These are phyloP conservation scores for Aphelenchoides besseyi DNA, from an alignment of 1,140 invertebrate genomes.

Conservation along the genomic window DNA sequence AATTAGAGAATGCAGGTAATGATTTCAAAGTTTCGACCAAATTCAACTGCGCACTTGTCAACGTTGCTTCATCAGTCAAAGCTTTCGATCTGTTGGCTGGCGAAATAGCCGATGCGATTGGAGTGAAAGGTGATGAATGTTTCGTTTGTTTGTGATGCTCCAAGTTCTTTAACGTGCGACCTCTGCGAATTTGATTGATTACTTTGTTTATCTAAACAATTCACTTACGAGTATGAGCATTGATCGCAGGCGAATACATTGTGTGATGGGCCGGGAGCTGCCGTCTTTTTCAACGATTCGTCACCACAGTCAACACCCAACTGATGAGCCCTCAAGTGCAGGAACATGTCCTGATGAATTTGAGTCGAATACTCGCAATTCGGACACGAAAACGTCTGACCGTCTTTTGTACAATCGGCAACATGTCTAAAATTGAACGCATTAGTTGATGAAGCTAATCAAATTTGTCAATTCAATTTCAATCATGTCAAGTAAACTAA, in stretches of 20 bases:
- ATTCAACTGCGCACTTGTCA: not conserved
- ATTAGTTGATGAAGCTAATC: too few relatives aligned
- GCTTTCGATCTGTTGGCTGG: too few relatives aligned
- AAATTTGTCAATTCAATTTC: not conserved
- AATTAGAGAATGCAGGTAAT: not conserved
- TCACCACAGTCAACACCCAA: slow-evolving; percentile 12
- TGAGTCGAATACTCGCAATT: slow-evolving; percentile 16
- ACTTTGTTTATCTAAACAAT: not conserved
- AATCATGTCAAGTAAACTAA: not conserved
- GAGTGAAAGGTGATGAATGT: not conserved
- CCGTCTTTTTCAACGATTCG: not conserved
- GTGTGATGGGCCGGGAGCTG: slow-evolving; percentile 6
- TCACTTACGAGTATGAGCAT: slow-evolving; percentile 40
- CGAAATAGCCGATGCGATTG: not conserved
- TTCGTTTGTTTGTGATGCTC: not conserved
- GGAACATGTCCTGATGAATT: slow-evolving; percentile 22
- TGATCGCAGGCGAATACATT: slow-evolving; percentile 31
- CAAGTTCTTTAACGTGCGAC: not conserved
- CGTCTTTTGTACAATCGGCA: slow-evolving; percentile 48
- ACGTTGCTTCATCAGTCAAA: not conserved
- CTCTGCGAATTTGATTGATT: slow-evolving; percentile 7
- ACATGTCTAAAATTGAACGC: slow-evolving; percentile 42
- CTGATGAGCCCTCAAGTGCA: slow-evolving; percentile 22
- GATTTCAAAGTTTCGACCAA: not conserved
- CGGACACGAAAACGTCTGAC: slow-evolving; percentile 28